Evolutionary conservation across 35 echinoderm and acorn worm species (phyloP).

Genomic region (Ophioderma brevispina): DNA sequence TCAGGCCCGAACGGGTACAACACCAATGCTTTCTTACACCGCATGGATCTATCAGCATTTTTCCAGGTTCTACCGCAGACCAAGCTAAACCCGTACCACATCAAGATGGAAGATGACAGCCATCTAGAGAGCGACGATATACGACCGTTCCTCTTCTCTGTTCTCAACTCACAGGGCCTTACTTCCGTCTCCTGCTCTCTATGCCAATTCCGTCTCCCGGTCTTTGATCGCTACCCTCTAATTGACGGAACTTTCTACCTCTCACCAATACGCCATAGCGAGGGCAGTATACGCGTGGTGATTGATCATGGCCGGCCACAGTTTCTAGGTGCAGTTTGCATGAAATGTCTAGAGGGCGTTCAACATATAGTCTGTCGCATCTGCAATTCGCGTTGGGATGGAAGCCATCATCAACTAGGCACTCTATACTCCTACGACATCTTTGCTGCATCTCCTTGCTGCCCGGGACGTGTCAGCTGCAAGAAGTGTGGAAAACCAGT

Average conservation of each 20-base stretch:
- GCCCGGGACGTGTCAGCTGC: constrained; percentile 82
- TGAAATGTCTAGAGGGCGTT: constrained; percentile 94
- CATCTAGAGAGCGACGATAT: constrained; percentile 88
- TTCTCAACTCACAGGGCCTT: constrained; percentile 66
- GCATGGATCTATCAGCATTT: constrained; percentile 91
- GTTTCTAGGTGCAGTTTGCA: constrained; percentile 95
- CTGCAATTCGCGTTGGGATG: constrained; percentile 99
- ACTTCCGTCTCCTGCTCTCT: constrained; percentile 73
- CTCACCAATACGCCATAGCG: constrained; percentile 79
- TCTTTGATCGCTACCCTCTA: constrained; percentile 97
- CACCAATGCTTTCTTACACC: constrained; percentile 68
- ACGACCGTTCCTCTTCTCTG: constrained; percentile 86
- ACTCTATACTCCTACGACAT: constrained; percentile 99
- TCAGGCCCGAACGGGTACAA: background rate
- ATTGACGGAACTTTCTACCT: constrained; percentile 99
- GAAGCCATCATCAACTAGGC: constrained; percentile 97
- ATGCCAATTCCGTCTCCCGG: constrained; percentile 73
- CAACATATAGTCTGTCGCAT: constrained; percentile 91
- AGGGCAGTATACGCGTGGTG: constrained; percentile 73
- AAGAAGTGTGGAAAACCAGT: constrained; percentile 96
- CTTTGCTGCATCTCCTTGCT: constrained; percentile 94
- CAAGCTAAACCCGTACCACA: constrained; percentile 96
- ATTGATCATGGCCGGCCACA: constrained; percentile 59
- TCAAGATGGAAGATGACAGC: constrained; percentile 96
- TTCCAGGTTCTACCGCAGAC: constrained; percentile 85